A percentile compares a stretch with the other conserved stretches of the same genome.
Evolutionary conservation across 2,797 vertebrate species (phyloP).

Genomic region (Chrysocyon brachyurus): DNA sequence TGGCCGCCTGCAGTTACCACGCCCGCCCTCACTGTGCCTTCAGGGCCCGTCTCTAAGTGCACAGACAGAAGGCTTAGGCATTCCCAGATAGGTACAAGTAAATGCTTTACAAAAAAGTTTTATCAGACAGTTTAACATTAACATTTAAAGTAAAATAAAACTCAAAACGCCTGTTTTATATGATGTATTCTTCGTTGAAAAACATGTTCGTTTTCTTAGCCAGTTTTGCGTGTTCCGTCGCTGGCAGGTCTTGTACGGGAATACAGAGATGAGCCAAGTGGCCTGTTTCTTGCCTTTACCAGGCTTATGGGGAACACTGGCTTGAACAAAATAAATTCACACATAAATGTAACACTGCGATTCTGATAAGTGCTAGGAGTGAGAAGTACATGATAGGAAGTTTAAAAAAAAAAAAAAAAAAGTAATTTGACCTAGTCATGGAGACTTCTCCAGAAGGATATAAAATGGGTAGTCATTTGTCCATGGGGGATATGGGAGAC

Average conservation of each 20-base stretch:
- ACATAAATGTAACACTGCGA: neutral
- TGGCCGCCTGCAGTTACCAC: neutral
- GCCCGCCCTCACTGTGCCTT: neutral
- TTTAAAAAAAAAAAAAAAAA: neutral
- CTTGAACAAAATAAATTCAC: neutral
- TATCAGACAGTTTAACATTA: neutral
- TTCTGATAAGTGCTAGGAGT: neutral
- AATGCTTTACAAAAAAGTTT: neutral
- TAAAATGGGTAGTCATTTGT: neutral
- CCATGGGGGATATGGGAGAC: neutral
- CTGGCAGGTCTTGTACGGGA: neutral
- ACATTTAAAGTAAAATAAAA: slow-evolving; percentile 44
- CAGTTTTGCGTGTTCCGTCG: neutral
- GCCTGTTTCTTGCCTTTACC: neutral
- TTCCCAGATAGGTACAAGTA: neutral
- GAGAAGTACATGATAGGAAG: neutral
- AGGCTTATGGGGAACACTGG: neutral
- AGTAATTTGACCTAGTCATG: neutral
- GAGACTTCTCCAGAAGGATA: neutral
- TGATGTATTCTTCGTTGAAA: neutral
- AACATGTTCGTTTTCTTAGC: neutral
- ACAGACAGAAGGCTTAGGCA: neutral
- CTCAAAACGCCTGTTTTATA: neutral
- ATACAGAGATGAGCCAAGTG: neutral
- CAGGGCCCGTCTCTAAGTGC: neutral